A percentile compares a stretch with the other conserved stretches of the same genome.
Conservation (phyloP, 2,797 vertebrate species). For the Betta splendens region DNA sequence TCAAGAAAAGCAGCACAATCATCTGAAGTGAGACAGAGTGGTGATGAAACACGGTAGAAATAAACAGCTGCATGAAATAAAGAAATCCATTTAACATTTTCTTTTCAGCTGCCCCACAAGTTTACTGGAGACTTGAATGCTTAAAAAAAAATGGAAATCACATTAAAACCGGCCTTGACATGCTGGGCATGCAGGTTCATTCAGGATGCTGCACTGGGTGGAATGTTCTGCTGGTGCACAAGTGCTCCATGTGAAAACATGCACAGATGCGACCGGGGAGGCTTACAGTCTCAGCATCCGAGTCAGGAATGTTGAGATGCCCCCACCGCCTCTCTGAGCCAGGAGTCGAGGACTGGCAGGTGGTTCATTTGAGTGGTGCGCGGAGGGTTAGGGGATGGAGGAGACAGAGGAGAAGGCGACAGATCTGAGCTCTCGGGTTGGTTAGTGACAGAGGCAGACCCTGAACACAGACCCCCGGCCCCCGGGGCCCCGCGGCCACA, state of each 20-base stretch:
- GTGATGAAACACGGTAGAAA: slow-evolving; percentile 37
- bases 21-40: background rate
- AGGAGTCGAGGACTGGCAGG: slow-evolving; percentile 85
- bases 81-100: background rate
- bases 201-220: background rate
- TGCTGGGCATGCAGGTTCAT: slow-evolving; percentile 11
- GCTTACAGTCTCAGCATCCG: slow-evolving; percentile 97
- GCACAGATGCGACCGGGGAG: slow-evolving; percentile 58
- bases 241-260: slow-evolving; percentile 31
- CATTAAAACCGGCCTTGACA: slow-evolving; percentile 14
- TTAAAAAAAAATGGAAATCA: slow-evolving; percentile 13
- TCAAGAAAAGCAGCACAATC: slow-evolving; percentile 2
- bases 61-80: background rate
- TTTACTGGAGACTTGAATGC: background rate
- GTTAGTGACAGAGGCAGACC: slow-evolving; percentile 51
- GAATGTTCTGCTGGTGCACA: slow-evolving; percentile 5
- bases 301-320: slow-evolving; percentile 93
- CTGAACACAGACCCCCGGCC: slow-evolving; percentile 38
- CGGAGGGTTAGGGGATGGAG: background rate
- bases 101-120: background rate
- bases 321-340: slow-evolving; percentile 91
- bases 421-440: slow-evolving; percentile 53
- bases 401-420: slow-evolving; percentile 19
- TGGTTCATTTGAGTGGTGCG: slow-evolving; percentile 27
- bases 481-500: slow-evolving; percentile 37